Evolutionary conservation across 1,140 invertebrate species (phyloP).

Genomic region (Pemphigus obesinymphae): DNA sequence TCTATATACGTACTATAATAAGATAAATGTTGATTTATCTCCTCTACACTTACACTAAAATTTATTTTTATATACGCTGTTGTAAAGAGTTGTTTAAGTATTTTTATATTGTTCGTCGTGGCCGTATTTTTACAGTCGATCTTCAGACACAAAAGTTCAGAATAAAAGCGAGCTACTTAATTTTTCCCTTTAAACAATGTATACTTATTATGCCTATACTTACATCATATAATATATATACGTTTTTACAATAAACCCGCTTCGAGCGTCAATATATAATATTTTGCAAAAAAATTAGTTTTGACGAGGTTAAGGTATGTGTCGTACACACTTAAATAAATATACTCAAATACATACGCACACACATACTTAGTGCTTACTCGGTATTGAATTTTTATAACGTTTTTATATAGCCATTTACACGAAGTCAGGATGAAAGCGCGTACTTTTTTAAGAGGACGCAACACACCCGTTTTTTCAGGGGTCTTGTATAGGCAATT

Average conservation of each 20-base stretch:
- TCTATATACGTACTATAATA: background rate
- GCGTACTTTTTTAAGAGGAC: too few relatives aligned
- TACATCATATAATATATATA: too few relatives aligned
- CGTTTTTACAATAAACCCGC: background rate
- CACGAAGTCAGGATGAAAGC: background rate
- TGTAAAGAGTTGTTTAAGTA: background rate
- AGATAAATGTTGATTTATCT: background rate
- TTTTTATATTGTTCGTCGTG: background rate
- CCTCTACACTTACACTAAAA: too few relatives aligned
- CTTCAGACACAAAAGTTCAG: background rate
- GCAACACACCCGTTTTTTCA: too few relatives aligned
- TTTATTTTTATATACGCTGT: background rate
- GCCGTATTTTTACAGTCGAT: background rate
- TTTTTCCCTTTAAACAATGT: background rate
- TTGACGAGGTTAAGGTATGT: background rate
- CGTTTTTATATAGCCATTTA: background rate
- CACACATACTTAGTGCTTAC: background rate
- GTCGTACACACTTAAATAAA: background rate
- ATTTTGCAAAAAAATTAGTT: background rate
- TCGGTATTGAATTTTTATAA: background rate
- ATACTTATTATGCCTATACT: too few relatives aligned
- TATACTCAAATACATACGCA: background rate
- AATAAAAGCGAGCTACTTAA: background rate
- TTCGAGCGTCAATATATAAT: background rate
- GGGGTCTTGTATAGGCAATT: too few relatives aligned